Evolutionary conservation across 2,888 invertebrate genomes (phyloP), one percentile per base, ranked within the genome.

Genomic region (Drosophila seclusa): DNA sequence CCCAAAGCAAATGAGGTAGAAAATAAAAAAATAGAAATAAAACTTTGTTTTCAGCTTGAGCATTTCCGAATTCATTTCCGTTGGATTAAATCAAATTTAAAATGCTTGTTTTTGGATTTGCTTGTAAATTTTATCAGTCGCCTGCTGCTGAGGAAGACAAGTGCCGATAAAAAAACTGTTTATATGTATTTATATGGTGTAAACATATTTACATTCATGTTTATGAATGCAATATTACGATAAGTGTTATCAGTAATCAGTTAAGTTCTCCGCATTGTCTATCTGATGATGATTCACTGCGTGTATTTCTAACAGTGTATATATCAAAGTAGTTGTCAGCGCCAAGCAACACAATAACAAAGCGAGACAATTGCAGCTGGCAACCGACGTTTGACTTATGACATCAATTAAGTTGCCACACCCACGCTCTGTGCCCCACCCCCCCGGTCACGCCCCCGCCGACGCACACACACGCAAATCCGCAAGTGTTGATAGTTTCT

Each of bases 361-460:
- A 48, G 29, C n/a, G 50, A 32, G 29, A 63, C 34, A 50, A 31
- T 64, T 61, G 73, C 45, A 65, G 53, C 64, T 68, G 60, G 64
- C 45, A 65, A 48, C 49, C 65, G 80, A 27, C 55, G 38, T 36
- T 62, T 60, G 76, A 75, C 74, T 76, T 68, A 62, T 72, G 82
- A 55, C 68, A 80, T 66, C 70, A 62, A 77, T 80, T 68, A 74
- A 70, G 24, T 59, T 60, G 32, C 54, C 32, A n/a, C 32, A 38
- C 31, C 61, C 29, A 29, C 40, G 38, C 11, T 32, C 32, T 4
- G 32, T 0, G 4, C 32, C 1, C 32, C 32, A 10, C 10, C 40
- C 53, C 66, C 63, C 57, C 45, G 4, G 24, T 4, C 24, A 16
- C 7, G 24, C 16, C 45, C 45, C 13, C 45, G 1, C 4, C 7